These are phyloP conservation scores for Agrochola lota DNA, from an alignment of 2,888 invertebrate species.

Conservation along the genomic window DNA sequence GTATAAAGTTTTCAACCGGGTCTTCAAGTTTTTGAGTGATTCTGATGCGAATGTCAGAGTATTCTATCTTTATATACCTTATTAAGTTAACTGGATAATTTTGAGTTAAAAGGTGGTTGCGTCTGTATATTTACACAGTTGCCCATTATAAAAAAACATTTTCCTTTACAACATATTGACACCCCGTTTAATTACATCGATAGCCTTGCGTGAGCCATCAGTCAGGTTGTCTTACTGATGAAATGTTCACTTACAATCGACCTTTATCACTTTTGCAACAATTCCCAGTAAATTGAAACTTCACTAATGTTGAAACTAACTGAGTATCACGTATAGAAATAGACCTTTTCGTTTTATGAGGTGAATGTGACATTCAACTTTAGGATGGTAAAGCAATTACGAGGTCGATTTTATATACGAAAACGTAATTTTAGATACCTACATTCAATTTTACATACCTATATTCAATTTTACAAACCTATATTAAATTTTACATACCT, in stretches of 20 bases:
- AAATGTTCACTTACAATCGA: neutral
- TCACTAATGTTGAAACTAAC: no score
- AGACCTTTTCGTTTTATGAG: no score
- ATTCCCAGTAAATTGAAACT: no score
- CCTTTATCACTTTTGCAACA: no score
- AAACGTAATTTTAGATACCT: no score
- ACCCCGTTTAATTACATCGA: neutral
- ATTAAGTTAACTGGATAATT: neutral
- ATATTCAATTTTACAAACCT: neutral
- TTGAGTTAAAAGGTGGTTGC: neutral
- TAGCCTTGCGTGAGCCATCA: neutral
- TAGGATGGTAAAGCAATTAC: no score
- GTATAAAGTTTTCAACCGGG: constrained; percentile 31
- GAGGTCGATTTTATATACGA: no score
- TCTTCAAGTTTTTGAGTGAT: constrained; percentile 41
- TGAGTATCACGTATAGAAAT: no score
- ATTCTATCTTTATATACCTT: neutral
- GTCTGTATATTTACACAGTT: neutral
- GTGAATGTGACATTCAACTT: no score
- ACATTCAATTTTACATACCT: neutral
- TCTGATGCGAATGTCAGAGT: constrained; percentile 1
- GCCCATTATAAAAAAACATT: neutral
- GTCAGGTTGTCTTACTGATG: neutral
- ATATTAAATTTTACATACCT: neutral
- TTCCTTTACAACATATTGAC: neutral